Evolutionary conservation across 1,140 invertebrate species (phyloP).

Genomic region (Epicauta chinensis): DNA sequence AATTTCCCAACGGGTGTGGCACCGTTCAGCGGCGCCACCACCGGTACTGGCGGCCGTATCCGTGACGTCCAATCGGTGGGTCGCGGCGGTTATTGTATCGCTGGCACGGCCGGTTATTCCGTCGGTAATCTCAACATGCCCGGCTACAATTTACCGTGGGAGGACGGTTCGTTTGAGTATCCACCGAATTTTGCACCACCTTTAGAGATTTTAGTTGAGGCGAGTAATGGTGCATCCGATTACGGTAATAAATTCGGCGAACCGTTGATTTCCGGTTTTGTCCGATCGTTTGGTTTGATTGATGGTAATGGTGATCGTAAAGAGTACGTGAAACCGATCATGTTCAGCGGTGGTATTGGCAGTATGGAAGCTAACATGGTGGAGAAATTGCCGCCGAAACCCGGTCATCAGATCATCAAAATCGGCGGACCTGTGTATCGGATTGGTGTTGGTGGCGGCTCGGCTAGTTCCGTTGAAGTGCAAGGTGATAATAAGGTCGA

Average conservation of each 20-base stretch:
- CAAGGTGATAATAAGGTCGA: slow-evolving; percentile 79
- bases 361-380: slow-evolving; percentile 77
- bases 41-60: slow-evolving; percentile 91
- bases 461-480: slow-evolving; percentile 93
- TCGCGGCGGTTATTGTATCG: slow-evolving; percentile 85
- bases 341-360: slow-evolving; percentile 96
- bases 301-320: slow-evolving; percentile 61
- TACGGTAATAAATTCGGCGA: slow-evolving; percentile 99
- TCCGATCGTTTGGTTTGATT: slow-evolving; percentile 79
- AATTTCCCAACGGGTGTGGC: slow-evolving; percentile 96
- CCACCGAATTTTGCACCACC: slow-evolving; percentile 87
- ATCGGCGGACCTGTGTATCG: slow-evolving; percentile 94
- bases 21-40: slow-evolving; percentile 92
- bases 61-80: slow-evolving; percentile 93
- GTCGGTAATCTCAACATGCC: slow-evolving; percentile 89
- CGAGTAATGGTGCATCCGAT: slow-evolving; percentile 96
- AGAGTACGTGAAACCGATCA: slow-evolving; percentile 97
- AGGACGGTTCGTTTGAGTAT: slow-evolving; percentile 68
- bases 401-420: slow-evolving; percentile 86
- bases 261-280: slow-evolving; percentile 87
- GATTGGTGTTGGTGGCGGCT: slow-evolving; percentile 95
- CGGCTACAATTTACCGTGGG: slow-evolving; percentile 86
- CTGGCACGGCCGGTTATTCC: slow-evolving; percentile 93
- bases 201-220: slow-evolving; percentile 84
- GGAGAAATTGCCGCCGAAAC: slow-evolving; percentile 62